Percentiles rank a stretch among this genome's conserved stretches.
Conservation (phyloP, 2,797 vertebrate species). For the Setipinna tenuifilis region DNA sequence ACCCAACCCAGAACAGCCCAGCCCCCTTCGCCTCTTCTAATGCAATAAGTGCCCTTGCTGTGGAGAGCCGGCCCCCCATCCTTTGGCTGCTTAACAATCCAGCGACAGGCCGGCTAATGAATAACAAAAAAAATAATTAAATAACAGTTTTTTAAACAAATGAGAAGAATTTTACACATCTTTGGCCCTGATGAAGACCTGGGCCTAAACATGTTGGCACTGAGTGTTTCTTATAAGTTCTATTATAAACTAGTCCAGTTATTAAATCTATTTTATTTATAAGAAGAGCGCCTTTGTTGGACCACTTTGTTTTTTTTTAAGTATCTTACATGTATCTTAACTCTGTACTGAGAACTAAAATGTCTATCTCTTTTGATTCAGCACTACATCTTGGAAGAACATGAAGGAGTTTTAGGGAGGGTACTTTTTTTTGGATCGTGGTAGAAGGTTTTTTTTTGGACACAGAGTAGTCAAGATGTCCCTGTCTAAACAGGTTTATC, state of each 20-base stretch:
- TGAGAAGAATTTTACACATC: neutral
- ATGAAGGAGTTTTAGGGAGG: neutral
- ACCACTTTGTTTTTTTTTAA: too few relatives aligned
- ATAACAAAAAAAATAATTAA: neutral
- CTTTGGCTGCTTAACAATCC: neutral
- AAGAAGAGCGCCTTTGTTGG: too few relatives aligned
- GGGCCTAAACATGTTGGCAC: too few relatives aligned
- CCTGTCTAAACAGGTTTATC: conserved; percentile 41
- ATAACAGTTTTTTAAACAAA: neutral
- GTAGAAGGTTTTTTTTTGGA: neutral
- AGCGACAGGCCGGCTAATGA: neutral
- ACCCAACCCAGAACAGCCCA: conserved; percentile 36
- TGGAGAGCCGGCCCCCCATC: neutral
- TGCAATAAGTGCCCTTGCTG: neutral
- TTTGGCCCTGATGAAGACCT: neutral
- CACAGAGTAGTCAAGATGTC: neutral
- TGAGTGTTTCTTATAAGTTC: too few relatives aligned
- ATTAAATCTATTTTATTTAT: too few relatives aligned
- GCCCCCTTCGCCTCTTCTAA: conserved; percentile 32
- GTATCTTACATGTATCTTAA: too few relatives aligned
- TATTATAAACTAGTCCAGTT: too few relatives aligned
- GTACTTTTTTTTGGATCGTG: neutral
- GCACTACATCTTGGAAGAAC: neutral
- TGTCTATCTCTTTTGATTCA: neutral
- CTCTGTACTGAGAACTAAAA: neutral